A percentile compares a stretch with the other conserved stretches of the same genome.
Conservation (phyloP, 2,797 vertebrate species). For the Enteromius anoplus region DNA sequence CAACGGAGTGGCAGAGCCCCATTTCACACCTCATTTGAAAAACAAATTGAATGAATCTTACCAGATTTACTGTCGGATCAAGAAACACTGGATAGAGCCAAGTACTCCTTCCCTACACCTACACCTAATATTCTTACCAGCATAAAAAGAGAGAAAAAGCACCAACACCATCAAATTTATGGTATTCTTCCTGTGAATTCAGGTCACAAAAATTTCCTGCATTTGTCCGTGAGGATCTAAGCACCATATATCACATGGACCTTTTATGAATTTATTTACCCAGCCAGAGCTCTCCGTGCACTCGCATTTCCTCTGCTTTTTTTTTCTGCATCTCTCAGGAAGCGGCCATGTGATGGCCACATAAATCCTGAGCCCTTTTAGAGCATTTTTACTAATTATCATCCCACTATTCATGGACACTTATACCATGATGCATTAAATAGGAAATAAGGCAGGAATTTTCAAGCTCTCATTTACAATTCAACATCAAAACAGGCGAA, state of each 20-base stretch:
- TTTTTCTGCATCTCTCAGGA: slow-evolving; percentile 39
- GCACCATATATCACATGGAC: slow-evolving; percentile 62
- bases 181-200: slow-evolving; percentile 61
- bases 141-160: slow-evolving; percentile 11
- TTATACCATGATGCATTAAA: slow-evolving; percentile 84
- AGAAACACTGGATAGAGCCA: slow-evolving; percentile 71
- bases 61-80: slow-evolving; percentile 60
- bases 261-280: slow-evolving; percentile 64
- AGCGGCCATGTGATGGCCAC: slow-evolving; percentile 66
- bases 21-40: slow-evolving; percentile 80
- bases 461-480: slow-evolving; percentile 94
- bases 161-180: slow-evolving; percentile 58
- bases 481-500: slow-evolving; percentile 70
- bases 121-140: slow-evolving; percentile 38
- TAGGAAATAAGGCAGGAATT: slow-evolving; percentile 84
- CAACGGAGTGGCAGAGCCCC: slow-evolving; percentile 36
- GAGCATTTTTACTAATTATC: slow-evolving; percentile 91
- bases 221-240: slow-evolving; percentile 61
- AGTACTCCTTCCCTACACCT: slow-evolving; percentile 43
- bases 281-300: slow-evolving; percentile 35
- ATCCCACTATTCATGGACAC: slow-evolving; percentile 82
- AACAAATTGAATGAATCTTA: slow-evolving; percentile 79
- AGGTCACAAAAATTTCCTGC: slow-evolving; percentile 64
- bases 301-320: slow-evolving; percentile 41
- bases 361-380: slow-evolving; percentile 83